A percentile compares a stretch with the other conserved stretches of the same genome.
Conservation (phyloP, 2,113 vertebrate genomes). For the Microcebus griseorufus region DNA sequence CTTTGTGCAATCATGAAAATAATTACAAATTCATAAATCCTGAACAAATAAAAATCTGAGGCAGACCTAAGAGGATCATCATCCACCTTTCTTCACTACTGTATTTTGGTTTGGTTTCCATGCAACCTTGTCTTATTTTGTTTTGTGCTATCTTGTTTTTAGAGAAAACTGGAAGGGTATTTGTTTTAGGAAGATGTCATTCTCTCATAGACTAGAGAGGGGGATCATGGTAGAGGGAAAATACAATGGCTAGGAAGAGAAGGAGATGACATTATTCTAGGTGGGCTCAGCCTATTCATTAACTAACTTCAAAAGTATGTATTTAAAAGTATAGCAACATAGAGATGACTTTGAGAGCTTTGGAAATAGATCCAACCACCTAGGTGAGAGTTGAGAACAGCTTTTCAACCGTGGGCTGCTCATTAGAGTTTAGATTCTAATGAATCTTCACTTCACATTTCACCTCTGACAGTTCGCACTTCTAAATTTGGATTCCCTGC, state of each 20-base stretch:
- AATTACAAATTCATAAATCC: conserved; percentile 62
- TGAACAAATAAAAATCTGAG: conserved; percentile 27
- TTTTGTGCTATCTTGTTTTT: neutral
- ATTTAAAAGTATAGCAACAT: neutral
- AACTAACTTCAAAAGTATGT: neutral
- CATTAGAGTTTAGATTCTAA: neutral
- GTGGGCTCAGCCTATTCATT: neutral
- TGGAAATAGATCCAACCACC: neutral
- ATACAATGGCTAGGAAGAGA: neutral
- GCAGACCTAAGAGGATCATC: neutral
- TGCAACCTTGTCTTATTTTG: neutral
- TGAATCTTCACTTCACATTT: neutral
- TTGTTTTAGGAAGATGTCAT: neutral
- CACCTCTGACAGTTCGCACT: neutral
- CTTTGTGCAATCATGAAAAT: conserved; percentile 67
- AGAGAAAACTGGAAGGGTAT: conserved; percentile 16
- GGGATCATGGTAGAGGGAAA: neutral
- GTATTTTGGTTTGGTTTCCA: neutral
- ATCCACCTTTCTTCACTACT: neutral
- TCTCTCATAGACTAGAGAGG: neutral
- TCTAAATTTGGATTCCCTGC: neutral
- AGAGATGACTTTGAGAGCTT: neutral
- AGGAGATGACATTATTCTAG: neutral
- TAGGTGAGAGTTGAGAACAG: neutral
- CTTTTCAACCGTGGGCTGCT: neutral